Evolutionary conservation across 2,888 invertebrate species (phyloP), one percentile per base, ranked within the genome.

Genomic region (Heliconius ethilla): DNA sequence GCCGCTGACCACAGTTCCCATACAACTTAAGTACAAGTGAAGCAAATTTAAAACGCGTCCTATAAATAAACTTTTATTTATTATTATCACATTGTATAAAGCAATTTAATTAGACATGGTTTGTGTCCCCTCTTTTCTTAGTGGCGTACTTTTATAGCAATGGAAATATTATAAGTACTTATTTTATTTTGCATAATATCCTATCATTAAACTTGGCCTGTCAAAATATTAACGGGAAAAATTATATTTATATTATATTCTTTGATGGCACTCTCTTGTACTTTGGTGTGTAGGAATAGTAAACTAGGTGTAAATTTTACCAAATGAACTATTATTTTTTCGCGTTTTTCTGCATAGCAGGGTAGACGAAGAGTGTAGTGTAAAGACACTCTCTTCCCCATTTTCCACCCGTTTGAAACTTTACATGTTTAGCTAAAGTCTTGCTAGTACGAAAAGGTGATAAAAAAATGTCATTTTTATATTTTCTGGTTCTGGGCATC

Each of bases 1-100:
- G 90, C 79, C 85, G 82, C 82, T 87, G 83, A 92, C 93, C 93
- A 84, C 93, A 92, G 91, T 94, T 94, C 94, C 94, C 94, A 94
- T 94, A 94, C 40, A 69, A 40, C 25, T 25, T n/a, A 29, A 63
- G 63, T 27, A 69, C 25, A 69, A 69, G 69, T 45, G 93, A 94
- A 93, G 92, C 90, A 92, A 92, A 93, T 93, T 87, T 86, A 86
- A 86, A 86, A 86, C 86, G 83, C 83, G 86, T 80, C 83, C 85
- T 84, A 87, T 87, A 87, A 87, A 87, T 86, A 84, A 84, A 81
- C 77, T 82, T 83, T 85, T 84, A 84, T 84, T 84, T 84, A 83
- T 84, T 82, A 82, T 84, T 82, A 81, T 83, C 82, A 84, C 83
- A 84, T 82, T 83, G 84, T 85, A 83, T 83, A 83, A 84, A 83